Conservation (phyloP, 2,888 invertebrate species). For the Protonemura montana region DNA sequence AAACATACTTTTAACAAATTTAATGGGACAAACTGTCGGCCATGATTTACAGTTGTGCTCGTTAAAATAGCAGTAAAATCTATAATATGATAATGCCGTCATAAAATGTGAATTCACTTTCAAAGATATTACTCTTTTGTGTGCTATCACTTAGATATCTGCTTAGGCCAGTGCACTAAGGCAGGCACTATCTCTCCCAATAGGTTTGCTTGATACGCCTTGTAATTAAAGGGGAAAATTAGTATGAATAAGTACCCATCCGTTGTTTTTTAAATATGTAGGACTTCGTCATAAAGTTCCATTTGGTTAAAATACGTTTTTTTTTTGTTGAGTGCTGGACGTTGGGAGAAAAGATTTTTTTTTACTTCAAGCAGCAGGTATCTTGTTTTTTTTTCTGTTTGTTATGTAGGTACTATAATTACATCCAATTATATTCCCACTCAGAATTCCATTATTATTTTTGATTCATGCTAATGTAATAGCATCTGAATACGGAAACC, state of each 20-base stretch:
- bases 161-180: no score
- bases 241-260: neutral
- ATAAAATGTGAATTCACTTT: neutral
- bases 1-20: slow-evolving; percentile 12
- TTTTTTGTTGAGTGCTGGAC: neutral
- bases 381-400: neutral
- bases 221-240: neutral
- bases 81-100: slow-evolving; percentile 1
- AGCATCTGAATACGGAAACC: neutral
- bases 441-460: neutral
- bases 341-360: neutral
- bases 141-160: neutral
- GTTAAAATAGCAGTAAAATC: slow-evolving; percentile 1
- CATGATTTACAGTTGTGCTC: neutral
- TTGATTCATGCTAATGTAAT: neutral
- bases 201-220: neutral
- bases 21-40: neutral
- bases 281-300: neutral
- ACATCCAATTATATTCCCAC: neutral
- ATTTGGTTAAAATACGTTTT: neutral
- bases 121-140: neutral
- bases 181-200: neutral
- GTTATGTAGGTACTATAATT: neutral
- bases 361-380: no score
- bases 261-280: neutral